Base-by-base conservation (phyloP, 2,888 invertebrate species). In the Agonopterix arenella region DNA sequence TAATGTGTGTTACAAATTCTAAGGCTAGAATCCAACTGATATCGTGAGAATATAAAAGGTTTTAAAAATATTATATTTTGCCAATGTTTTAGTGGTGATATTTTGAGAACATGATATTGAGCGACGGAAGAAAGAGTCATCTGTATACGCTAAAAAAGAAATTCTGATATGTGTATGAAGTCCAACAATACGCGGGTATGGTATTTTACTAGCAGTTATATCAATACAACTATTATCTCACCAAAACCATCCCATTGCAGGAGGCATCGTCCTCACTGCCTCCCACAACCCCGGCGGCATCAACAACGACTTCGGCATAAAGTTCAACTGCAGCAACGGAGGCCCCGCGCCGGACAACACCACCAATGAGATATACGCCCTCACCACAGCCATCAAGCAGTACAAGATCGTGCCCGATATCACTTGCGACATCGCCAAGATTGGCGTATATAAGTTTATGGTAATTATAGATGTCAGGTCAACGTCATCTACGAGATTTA, bases 221-320 rank as follows among this genome's bases (percentile, higher is more conserved):
- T 13, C 13, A 13, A 13, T 2, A 13, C 13, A 13, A n/a, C 13
- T 13, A 13, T 13, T 13, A 4, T 40, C 13, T 37, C 50, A 28
- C 7, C 4, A 28, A 28, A 28, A 28, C 1, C 28, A 0, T 28
- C 28, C 7, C 5, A 5, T 28, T 28, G 59, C 78, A 91, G 98
- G 98, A 61, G 99, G 99, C 9, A 98, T 99, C 62, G 95, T 99
- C 42, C 90, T 99, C 43, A 99, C 99, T 0, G 99, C 99, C 0
- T 98, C 98, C 11, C 99, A 99, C 84, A 99, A 99, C 85, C 99
- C 99, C 1, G 99, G 99, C 49, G 99, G 99, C 38, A 97, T 97
- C 7, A 92, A 98, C 72, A 96, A 96, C 59, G 99, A 99, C 85
- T 99, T 99, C 78, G 99, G 99, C 47, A 98, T 99, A 68, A 99